Percentiles rank a stretch among this genome's conserved stretches.
phyloP scores from a whole-genome alignment of 2,113 vertebrate genomes.

The Poeciliopsis prolifica region DNA sequence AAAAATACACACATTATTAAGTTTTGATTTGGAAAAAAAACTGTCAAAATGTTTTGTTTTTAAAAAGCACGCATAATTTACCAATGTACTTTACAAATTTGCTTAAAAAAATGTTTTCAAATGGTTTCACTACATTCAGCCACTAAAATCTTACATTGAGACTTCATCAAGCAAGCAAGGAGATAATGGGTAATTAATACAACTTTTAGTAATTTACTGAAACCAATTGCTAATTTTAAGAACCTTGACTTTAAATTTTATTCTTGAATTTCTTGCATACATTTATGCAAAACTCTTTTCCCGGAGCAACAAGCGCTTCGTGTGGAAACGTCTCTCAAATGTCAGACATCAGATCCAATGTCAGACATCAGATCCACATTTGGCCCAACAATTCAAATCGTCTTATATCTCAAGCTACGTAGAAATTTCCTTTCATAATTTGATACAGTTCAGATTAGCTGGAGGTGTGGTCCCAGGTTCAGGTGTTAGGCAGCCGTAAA shows the following conservation, averaged over 20 bases:
- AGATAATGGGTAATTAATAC: background rate
- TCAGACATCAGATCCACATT: background rate
- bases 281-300: background rate
- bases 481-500: background rate
- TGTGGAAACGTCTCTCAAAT: too few species aligned
- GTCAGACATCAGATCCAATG: background rate
- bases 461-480: slow-evolving; percentile 5
- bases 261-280: background rate
- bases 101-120: background rate
- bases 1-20: too few species aligned
- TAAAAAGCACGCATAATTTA: too few species aligned
- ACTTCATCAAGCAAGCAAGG: background rate
- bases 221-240: background rate
- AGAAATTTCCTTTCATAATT: slow-evolving; percentile 1
- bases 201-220: background rate
- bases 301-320: too few species aligned
- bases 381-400: background rate
- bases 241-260: background rate
- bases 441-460: slow-evolving; percentile 4
- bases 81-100: too few species aligned
- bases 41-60: too few species aligned
- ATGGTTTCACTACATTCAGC: too few species aligned
- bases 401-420: background rate
- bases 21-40: too few species aligned
- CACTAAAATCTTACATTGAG: background rate